Evolutionary conservation across 2,888 invertebrate genomes (phyloP), one percentile per base, ranked within the genome.

Genomic region (Minunthozetes semirufus): DNA sequence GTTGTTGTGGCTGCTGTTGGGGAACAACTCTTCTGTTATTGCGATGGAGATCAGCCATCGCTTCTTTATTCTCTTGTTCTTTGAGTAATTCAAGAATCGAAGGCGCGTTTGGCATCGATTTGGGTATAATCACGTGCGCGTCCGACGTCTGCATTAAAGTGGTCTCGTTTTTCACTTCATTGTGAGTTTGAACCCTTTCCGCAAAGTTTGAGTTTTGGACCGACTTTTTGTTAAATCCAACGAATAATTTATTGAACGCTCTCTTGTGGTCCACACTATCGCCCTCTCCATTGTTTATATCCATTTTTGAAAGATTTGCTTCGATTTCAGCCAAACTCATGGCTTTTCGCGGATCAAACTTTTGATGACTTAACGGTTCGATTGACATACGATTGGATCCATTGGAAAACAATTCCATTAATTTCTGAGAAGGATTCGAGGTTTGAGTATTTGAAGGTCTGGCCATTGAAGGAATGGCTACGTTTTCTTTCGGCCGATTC

Each of bases 1-100:
- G 46, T 15, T 46, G 46, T n/a, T n/a, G n/a, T n/a, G n/a, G n/a
- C 46, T 46, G 46, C 46, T 50, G 50, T 8, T 50, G 5, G 50
- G n/a, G 50, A n/a, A n/a, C n/a, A 13, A 50, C n/a, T 8, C n/a
- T 5, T 50, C n/a, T 15, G 15, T 50, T 15, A 50, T 9, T 33
- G 33, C 33, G 33, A 33, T 33, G 33, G 33, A 33, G 33, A 33
- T 33, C 33, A 33, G 33, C 33, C 80, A n/a, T 80, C 81, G 15
- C 25, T n/a, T 22, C 59, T 27, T 59, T 22, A 19, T 27, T 59
- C 59, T 59, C 59, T 59, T 59, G 15, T 59, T 59, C 59, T 22
- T n/a, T 22, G 9, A 59, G 27, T 22, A 59, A 22, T 59, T 59
- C 22, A 9, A 59, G 27, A 59, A 59, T n/a, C 22, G 59, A 25